These are phyloP conservation scores for Enteromius thamalakanensis DNA, from an alignment of 2,797 vertebrate species.

Conservation along the genomic window DNA sequence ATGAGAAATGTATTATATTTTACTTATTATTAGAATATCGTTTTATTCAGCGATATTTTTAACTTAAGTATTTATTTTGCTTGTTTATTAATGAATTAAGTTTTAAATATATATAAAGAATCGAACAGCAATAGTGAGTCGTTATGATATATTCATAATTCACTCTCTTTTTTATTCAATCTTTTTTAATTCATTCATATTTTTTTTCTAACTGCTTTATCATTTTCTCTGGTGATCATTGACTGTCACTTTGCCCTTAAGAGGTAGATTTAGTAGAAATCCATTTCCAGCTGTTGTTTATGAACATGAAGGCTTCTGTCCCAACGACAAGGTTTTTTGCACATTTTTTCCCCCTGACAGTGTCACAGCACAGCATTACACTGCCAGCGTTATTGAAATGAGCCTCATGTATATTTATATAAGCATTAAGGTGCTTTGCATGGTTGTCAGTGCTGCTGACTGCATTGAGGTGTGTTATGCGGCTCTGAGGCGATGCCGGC, in stretches of 20 bases:
- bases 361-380: constrained; percentile 19
- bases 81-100: background rate
- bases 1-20: background rate
- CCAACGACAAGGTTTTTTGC: background rate
- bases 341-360: too few relatives aligned
- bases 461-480: constrained; percentile 17
- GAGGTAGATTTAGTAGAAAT: background rate
- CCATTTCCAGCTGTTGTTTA: background rate
- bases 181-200: background rate
- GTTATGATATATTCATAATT: background rate
- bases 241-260: background rate
- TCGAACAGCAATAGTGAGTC: background rate
- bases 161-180: background rate
- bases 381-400: background rate
- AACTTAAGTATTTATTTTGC: background rate
- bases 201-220: background rate
- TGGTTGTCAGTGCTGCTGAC: constrained; percentile 45
- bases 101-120: background rate
- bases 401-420: constrained; percentile 41
- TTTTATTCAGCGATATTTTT: background rate
- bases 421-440: constrained; percentile 39
- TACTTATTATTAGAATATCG: background rate
- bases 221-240: background rate
- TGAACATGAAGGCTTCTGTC: background rate
- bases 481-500: constrained; percentile 12